Evolutionary conservation across 2,888 invertebrate species (phyloP).

Genomic region (Drosophila nr. medialis): DNA sequence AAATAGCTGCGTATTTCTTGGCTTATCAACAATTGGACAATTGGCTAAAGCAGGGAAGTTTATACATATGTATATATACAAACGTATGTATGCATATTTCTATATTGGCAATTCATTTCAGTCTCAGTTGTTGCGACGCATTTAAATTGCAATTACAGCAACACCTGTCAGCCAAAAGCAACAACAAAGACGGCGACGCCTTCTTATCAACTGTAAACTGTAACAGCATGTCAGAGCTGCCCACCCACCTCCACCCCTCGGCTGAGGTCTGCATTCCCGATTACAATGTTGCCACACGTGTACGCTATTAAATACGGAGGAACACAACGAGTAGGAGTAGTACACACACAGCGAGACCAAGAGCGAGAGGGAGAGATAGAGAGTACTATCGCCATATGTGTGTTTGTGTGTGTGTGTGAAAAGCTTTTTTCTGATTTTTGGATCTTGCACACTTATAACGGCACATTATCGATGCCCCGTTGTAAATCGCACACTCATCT

Average conservation of each 20-base stretch:
- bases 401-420: neutral
- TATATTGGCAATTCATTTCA: neutral
- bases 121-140: slow-evolving; percentile 34
- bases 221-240: slow-evolving; percentile 35
- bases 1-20: slow-evolving; percentile 15
- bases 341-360: neutral
- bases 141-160: slow-evolving; percentile 51
- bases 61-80: neutral
- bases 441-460: slow-evolving; percentile 21
- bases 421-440: neutral
- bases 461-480: slow-evolving; percentile 30
- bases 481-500: slow-evolving; percentile 35
- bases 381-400: neutral
- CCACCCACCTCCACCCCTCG: slow-evolving; percentile 3
- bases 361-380: neutral
- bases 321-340: neutral
- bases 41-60: slow-evolving; percentile 1
- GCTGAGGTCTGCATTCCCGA: slow-evolving; percentile 4
- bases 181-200: slow-evolving; percentile 17
- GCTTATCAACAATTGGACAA: slow-evolving; percentile 34
- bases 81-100: neutral
- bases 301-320: slow-evolving; percentile 61
- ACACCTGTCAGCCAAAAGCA: slow-evolving; percentile 39
- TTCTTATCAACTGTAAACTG: slow-evolving; percentile 55
- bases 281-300: slow-evolving; percentile 71